Conservation (phyloP, 2,797 vertebrate genomes). For the Ambastaia sidthimunki region DNA sequence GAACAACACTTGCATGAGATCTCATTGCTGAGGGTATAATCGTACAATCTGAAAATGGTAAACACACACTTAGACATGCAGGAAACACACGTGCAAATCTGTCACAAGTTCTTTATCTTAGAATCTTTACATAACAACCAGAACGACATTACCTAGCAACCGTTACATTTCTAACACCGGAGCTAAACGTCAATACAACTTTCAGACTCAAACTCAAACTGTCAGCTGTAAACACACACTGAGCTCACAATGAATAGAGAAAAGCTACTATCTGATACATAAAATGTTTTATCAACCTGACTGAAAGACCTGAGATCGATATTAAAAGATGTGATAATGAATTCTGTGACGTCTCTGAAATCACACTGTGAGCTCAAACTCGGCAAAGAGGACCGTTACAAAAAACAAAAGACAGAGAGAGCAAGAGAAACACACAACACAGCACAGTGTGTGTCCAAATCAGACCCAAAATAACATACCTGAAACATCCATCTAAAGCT, state of each 20-base stretch:
- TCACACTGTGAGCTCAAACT: constrained; percentile 6
- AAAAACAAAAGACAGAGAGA: constrained; percentile 5
- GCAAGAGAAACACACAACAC: not conserved
- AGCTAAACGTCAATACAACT: not conserved
- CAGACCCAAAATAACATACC: not conserved
- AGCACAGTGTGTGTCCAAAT: not conserved
- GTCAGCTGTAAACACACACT: not conserved
- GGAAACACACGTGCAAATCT: not conserved
- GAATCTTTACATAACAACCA: not conserved
- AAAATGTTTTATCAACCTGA: not conserved
- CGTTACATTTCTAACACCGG: not conserved
- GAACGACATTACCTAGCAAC: not conserved
- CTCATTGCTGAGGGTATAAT: not conserved
- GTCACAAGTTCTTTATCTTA: not conserved
- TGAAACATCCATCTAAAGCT: not conserved
- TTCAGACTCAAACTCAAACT: not conserved
- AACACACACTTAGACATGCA: not conserved
- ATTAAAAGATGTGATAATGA: not conserved
- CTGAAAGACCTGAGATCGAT: not conserved
- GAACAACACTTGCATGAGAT: not conserved
- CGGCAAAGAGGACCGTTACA: constrained; percentile 15
- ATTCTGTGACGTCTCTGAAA: not conserved
- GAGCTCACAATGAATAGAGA: not conserved
- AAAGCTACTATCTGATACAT: not conserved
- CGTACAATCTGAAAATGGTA: not conserved